phyloP scores from a whole-genome alignment of 2,888 invertebrate genomes.

The Lasioglossum zephyrum region DNA sequence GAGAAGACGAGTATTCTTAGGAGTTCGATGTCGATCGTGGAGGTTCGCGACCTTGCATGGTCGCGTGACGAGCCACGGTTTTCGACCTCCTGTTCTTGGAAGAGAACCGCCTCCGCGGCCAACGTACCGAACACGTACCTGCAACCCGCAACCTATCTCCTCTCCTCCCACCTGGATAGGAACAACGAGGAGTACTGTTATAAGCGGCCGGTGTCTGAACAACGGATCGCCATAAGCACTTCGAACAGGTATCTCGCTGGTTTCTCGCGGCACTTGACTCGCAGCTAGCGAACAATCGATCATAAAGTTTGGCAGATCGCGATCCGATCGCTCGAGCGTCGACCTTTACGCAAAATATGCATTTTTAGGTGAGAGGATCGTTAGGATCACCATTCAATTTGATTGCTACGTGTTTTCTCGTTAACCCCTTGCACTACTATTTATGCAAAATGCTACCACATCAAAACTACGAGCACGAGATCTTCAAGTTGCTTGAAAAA shows the following conservation, averaged over 20 bases:
- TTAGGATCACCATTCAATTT: not conserved
- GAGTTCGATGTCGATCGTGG: slow-evolving; percentile 20
- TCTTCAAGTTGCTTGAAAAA: no score
- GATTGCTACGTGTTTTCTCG: not conserved
- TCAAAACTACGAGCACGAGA: no score
- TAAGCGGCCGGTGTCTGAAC: slow-evolving; percentile 49
- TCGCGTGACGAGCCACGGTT: slow-evolving; percentile 52
- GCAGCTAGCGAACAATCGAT: slow-evolving; percentile 66
- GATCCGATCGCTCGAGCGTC: not conserved
- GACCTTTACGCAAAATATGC: not conserved
- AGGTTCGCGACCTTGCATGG: slow-evolving; percentile 37
- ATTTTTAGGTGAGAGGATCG: not conserved
- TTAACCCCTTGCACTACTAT: no score
- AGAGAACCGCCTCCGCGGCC: slow-evolving; percentile 49
- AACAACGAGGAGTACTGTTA: slow-evolving; percentile 66
- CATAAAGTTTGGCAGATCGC: slow-evolving; percentile 26
- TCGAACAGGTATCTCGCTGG: slow-evolving; percentile 56
- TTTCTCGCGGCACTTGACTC: slow-evolving; percentile 74
- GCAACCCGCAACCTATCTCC: slow-evolving; percentile 3
- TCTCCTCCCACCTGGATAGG: slow-evolving; percentile 48
- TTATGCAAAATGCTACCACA: no score
- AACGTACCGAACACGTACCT: slow-evolving; percentile 39
- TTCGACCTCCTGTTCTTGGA: slow-evolving; percentile 60
- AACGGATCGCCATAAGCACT: slow-evolving; percentile 39
- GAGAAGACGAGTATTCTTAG: not conserved